Evolutionary conservation across 2,797 vertebrate genomes (phyloP).

Genomic region (Phrynocephalus forsythii): DNA sequence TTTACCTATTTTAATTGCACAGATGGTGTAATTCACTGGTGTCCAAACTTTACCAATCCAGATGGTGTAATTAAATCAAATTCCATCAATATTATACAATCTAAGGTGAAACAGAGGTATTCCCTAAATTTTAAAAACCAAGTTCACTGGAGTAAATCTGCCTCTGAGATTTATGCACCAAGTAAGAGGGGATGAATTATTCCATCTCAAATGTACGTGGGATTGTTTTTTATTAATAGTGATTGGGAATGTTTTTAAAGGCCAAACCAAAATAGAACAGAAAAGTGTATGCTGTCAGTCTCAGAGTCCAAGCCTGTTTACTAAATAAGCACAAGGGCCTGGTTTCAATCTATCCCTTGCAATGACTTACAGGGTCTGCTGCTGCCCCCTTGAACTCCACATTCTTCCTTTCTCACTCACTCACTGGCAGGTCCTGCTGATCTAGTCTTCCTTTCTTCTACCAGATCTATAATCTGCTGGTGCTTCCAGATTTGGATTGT

Average conservation of each 20-base stretch:
- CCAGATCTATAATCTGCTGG: neutral
- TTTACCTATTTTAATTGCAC: neutral
- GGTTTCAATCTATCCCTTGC: too few relatives aligned
- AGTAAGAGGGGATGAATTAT: neutral
- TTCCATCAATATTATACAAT: accelerated
- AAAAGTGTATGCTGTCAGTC: neutral
- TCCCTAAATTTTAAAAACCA: conserved; percentile 30
- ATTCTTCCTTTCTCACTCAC: neutral
- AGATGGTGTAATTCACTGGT: neutral
- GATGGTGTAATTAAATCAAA: conserved; percentile 46
- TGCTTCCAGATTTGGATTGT: neutral
- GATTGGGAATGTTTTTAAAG: neutral
- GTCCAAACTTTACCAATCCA: conserved; percentile 38
- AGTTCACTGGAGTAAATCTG: conserved; percentile 13
- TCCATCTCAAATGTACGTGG: conserved; percentile 2
- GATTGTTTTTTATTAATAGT: neutral
- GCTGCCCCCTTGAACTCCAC: neutral
- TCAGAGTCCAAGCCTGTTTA: neutral
- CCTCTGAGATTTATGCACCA: neutral
- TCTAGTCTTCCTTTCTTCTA: neutral
- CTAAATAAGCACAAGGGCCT: too few relatives aligned
- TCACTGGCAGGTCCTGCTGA: neutral
- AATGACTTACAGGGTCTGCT: too few relatives aligned
- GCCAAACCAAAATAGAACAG: neutral
- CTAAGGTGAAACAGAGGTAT: neutral